Conservation (phyloP, 2,113 vertebrate species). For the Syngnathus scovelli region DNA sequence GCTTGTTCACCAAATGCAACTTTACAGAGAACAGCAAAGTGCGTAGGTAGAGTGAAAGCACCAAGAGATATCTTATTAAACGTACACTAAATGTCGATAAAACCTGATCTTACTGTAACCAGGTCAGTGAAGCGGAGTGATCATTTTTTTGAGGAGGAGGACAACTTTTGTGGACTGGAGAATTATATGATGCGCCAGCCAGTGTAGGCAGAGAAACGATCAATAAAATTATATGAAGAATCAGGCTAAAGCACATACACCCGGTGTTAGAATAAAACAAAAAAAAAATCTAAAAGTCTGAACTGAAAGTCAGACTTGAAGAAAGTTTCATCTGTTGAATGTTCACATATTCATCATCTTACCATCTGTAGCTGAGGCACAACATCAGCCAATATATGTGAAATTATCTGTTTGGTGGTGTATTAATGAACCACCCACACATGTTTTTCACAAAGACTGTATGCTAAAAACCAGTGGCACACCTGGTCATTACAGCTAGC, state of each 20-base stretch:
- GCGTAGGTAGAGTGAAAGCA: not conserved
- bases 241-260: slow-evolving; percentile 13
- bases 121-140: slow-evolving; percentile 25
- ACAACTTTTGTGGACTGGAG: slow-evolving; percentile 21
- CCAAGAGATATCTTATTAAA: slow-evolving; percentile 3
- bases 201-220: slow-evolving; percentile 42
- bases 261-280: slow-evolving; percentile 2
- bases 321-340: slow-evolving; percentile 3
- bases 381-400: slow-evolving; percentile 11
- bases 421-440: slow-evolving; percentile 15
- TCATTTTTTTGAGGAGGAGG: slow-evolving; percentile 31
- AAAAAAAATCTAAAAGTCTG: slow-evolving; percentile 39
- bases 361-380: slow-evolving; percentile 26
- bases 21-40: not conserved
- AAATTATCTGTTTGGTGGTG: slow-evolving; percentile 24
- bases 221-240: slow-evolving; percentile 42
- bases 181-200: slow-evolving; percentile 13
- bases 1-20: slow-evolving; percentile 13
- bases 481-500: not conserved
- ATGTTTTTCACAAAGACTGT: slow-evolving; percentile 23
- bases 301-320: slow-evolving; percentile 21
- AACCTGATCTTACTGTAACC: slow-evolving; percentile 16
- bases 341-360: slow-evolving; percentile 15
- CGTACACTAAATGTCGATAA: slow-evolving; percentile 1
- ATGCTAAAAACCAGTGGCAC: not conserved